Base-by-base conservation (phyloP, 2,888 invertebrate genomes). In the Drosophila anomelani region DNA sequence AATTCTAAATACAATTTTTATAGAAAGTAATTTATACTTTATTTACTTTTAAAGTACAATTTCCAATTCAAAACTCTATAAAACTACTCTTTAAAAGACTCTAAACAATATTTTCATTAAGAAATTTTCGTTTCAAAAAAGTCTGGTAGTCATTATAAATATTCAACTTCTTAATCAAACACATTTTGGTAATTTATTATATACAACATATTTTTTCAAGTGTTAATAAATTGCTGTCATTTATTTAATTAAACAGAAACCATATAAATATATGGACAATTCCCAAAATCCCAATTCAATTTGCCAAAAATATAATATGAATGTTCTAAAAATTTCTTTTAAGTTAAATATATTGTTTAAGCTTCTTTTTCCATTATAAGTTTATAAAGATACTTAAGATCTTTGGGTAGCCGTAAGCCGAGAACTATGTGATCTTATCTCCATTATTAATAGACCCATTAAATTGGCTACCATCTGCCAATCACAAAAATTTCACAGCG, bases 401-500 rank as follows among this genome's bases (percentile, higher is more conserved):
- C 20, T 20, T 20, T 20, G 20, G 20, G 20, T 20, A 26, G 23
- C 13, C 23, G 36, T 13, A 17, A 36, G 17, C 36, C 26, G 26
- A 29, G 17, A 51, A 38, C 15, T 2, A 20, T 53, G 17, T 59
- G 53, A 59, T 29, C 38, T 53, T 59, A 59, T 59, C 51, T 20
- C 3, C 26, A 10, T 53, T 51, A 59, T 59, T 53, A 39, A 53
- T 53, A 39, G 58, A 51, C 38, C 58, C 58, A 59, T 59, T 29
- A 59, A 59, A 51, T 51, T 51, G 36, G 49, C 49, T 58, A 58
- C 58, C 61, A 58, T 39, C 46, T 32, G 57, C 26, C 61, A 38
- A 59, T 38, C 49, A 29, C 6, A 6, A 39, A 39, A 63, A 63
- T 58, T 63, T 63, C 62, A 58, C 58, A 58, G 58, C 46, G n/a